These are phyloP conservation scores for Microcebus jonahi DNA, from an alignment of 2,113 vertebrate species.

Conservation along the genomic window DNA sequence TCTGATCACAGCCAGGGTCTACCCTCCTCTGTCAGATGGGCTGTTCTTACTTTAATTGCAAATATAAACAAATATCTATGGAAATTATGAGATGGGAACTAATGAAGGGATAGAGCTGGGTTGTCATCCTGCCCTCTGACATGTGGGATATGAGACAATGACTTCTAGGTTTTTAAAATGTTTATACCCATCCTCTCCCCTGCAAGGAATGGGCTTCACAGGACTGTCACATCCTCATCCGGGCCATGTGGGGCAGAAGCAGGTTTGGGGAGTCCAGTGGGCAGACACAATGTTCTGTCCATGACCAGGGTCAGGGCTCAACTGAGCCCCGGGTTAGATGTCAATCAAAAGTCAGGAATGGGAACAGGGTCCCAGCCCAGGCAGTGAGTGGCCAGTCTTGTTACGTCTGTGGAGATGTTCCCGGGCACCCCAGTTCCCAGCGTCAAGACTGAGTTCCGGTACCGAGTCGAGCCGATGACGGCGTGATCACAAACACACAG, in stretches of 20 bases:
- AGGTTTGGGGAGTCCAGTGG: background rate
- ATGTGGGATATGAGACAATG: background rate
- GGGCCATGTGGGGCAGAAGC: background rate
- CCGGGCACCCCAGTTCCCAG: no score
- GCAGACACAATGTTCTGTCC: background rate
- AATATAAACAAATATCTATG: background rate
- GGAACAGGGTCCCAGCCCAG: background rate
- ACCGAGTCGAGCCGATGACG: no score
- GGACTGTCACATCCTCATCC: background rate
- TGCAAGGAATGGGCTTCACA: no score
- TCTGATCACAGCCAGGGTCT: background rate
- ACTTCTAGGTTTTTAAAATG: background rate
- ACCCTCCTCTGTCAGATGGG: background rate
- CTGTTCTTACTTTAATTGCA: background rate
- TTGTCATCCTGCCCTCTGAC: background rate
- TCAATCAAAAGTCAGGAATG: background rate
- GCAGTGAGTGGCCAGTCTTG: background rate
- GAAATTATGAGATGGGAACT: background rate
- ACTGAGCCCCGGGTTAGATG: background rate
- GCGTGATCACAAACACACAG: no score
- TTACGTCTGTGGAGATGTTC: no score
- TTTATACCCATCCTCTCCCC: background rate
- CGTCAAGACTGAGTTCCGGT: no score
- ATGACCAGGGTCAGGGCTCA: background rate
- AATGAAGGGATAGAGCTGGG: fast-evolving